Base-by-base conservation (phyloP, 2,797 vertebrate genomes). In the Gallinago nigripennis region DNA sequence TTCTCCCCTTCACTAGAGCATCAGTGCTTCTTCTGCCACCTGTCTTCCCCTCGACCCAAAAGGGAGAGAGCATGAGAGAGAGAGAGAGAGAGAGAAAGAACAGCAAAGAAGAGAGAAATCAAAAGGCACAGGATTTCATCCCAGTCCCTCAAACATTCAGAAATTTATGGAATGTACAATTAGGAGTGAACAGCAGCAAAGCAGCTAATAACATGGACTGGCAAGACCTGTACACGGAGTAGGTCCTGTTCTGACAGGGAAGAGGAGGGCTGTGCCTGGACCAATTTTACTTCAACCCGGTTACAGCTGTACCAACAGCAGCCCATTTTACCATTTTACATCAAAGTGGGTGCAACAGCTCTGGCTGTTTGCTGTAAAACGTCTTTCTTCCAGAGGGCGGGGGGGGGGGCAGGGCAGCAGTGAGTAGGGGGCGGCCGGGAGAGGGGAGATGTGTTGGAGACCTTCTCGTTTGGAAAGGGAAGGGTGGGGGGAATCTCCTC, bases 111-210 rank as follows among this genome's bases (percentile, higher is more conserved):
- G 76, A 94, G 71, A 96, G 68, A 95, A 80, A 93, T 73, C 85
- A 96, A 96, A 98, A 98, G 97, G 96, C 96, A 97, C 98, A 97
- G 93, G 96, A 98, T 97, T 97, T 97, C 98, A 97, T 97, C 97
- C 98, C 97, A 97, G 98, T 98, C 98, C 98, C 95, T 97, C 84
- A 94, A 97, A 98, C 97, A 93, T 97, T 97, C 95, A 90, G 96
- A 97, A 97, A 95, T 95, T 81, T 96, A 97, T 95, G 93, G 98
- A 97, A 98, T 96, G 97, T 97, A 94, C 97, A 97, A 95, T 96
- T 96, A 95, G 83, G 96, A 98, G 92, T 97, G 97, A 97, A 98
- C 94, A 97, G 98, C 97, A 97, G 97, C 96, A 96, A 98, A 98
- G 97, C 97, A 96, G 94, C 96, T 96, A 97, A 96, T 95, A 98